phyloP scores from a whole-genome alignment of 2,888 invertebrate species.

The Ametastegia equiseti region DNA sequence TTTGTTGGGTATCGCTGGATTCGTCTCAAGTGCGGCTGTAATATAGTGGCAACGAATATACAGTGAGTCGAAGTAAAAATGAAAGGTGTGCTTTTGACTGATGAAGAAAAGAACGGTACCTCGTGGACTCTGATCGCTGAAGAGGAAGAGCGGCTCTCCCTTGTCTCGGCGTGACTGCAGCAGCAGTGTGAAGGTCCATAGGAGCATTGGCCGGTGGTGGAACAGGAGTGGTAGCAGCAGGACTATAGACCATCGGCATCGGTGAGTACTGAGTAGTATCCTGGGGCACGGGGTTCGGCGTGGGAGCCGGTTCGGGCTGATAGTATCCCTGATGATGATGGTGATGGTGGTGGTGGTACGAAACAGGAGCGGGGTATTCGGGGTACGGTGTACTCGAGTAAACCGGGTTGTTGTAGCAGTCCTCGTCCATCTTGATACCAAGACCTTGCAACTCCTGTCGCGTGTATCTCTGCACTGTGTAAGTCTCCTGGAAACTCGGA shows the following conservation, averaged over 20 bases:
- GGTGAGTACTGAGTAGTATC: slow-evolving; percentile 64
- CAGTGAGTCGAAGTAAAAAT: not conserved
- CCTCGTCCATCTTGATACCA: slow-evolving; percentile 92
- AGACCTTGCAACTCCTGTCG: slow-evolving; percentile 82
- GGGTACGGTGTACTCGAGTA: slow-evolving; percentile 66
- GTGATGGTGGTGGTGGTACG: slow-evolving; percentile 64
- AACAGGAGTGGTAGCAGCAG: slow-evolving; percentile 79
- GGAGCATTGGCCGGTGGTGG: slow-evolving; percentile 84
- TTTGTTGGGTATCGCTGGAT: no score
- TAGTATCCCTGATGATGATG: slow-evolving; percentile 62
- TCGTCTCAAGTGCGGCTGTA: no score
- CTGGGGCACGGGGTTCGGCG: slow-evolving; percentile 73
- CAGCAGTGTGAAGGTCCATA: slow-evolving; percentile 83
- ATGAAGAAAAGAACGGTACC: slow-evolving; percentile 67
- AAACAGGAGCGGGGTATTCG: slow-evolving; percentile 63
- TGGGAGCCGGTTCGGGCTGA: slow-evolving; percentile 64
- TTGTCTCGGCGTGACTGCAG: slow-evolving; percentile 78
- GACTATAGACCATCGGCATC: slow-evolving; percentile 70
- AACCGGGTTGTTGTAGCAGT: slow-evolving; percentile 82
- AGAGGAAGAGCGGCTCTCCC: slow-evolving; percentile 87
- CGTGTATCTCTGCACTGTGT: slow-evolving; percentile 85
- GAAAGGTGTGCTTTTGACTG: no score
- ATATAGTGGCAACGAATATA: not conserved
- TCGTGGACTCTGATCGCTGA: slow-evolving; percentile 89
- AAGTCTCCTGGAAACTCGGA: slow-evolving; percentile 94